A percentile compares a stretch with the other conserved stretches of the same genome.
Evolutionary conservation across 2,797 vertebrate genomes (phyloP).

Genomic region (Enteromius trimaculatus): DNA sequence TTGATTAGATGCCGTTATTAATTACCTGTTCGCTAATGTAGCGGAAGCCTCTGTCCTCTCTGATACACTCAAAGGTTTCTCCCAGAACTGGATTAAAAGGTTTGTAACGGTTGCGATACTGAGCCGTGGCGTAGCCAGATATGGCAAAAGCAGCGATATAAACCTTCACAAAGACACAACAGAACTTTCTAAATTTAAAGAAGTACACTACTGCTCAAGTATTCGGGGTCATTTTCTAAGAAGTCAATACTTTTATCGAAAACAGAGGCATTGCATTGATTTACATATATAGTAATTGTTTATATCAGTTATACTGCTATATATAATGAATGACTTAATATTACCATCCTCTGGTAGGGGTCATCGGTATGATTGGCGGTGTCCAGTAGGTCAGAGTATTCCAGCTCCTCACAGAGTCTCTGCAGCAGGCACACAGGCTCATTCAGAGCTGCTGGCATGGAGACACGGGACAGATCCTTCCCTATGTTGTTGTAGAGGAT

Average conservation of each 20-base stretch:
- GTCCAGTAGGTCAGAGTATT: constrained; percentile 89
- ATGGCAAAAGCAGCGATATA: constrained; percentile 92
- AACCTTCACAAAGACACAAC: constrained; percentile 72
- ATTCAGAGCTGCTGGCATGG: constrained; percentile 88
- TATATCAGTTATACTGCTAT: no score
- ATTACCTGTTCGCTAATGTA: constrained; percentile 91
- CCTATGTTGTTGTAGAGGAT: constrained; percentile 93
- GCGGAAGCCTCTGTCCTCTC: constrained; percentile 86
- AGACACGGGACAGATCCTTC: constrained; percentile 89
- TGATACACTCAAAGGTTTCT: constrained; percentile 89
- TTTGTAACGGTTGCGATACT: constrained; percentile 89
- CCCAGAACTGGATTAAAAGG: constrained; percentile 94
- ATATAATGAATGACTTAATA: not conserved
- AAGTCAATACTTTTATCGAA: not conserved
- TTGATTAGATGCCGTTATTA: not conserved
- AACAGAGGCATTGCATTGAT: not conserved
- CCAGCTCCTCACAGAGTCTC: constrained; percentile 90
- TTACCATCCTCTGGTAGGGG: constrained; percentile 90
- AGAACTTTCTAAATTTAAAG: not conserved
- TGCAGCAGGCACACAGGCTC: constrained; percentile 85
- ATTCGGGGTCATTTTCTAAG: not conserved
- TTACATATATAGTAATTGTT: no score
- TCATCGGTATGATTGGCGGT: constrained; percentile 79
- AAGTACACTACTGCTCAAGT: not conserved
- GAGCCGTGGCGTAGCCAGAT: constrained; percentile 89